Base-by-base conservation (phyloP, 92 coral and sea anemone genomes). In the Parazoanthus darwini region DNA sequence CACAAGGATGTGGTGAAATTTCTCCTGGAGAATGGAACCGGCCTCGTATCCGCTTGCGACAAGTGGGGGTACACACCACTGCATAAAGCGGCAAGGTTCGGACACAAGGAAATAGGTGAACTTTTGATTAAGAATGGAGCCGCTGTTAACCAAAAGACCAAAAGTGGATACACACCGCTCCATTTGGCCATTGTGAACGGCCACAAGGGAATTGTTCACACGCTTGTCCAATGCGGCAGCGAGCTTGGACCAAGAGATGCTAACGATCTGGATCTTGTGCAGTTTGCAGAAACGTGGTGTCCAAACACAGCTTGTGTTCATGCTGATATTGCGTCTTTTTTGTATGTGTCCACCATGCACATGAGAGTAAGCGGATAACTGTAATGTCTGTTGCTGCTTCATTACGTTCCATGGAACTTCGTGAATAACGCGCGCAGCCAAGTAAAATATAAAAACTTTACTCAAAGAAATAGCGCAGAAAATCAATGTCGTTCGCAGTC, bases 21-120 rank as follows among this genome's bases (percentile, higher is more conserved):
- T 89, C 92, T 96, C 29, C 78, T 93, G 25, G 85, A 91, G 68
- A 48, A 36, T 5, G 95, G 93, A 23, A 44, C 44, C 39, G 37
- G 18, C 7, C 78, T 70, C 29, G 42, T 67, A 25, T 83, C 44
- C 14, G 66, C 68, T 29, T 18, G 66, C 65, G 78, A 83, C 36
- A n/a, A 36, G 9, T 82, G 86, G 86, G 86, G 86, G 9, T 82
- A 82, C 76, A 43, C 86, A 20, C 77, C 86, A 38, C 36, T 82
- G 56, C 86, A 82, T 29, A 82, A 67, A 66, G 86, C 87, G 23
- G 78, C 87, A 70, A 83, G 87, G 59, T 83, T 68, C 68, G 86
- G 77, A 15, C 87, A 83, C 78, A n/a, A 48, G 63, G 65, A 42
- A 10, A 83, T 46, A 43, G 63, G 3, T 72, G 87, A 83, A 50